Evolutionary conservation across 1,140 invertebrate species (phyloP).

Genomic region (Cyclargus thomasi): DNA sequence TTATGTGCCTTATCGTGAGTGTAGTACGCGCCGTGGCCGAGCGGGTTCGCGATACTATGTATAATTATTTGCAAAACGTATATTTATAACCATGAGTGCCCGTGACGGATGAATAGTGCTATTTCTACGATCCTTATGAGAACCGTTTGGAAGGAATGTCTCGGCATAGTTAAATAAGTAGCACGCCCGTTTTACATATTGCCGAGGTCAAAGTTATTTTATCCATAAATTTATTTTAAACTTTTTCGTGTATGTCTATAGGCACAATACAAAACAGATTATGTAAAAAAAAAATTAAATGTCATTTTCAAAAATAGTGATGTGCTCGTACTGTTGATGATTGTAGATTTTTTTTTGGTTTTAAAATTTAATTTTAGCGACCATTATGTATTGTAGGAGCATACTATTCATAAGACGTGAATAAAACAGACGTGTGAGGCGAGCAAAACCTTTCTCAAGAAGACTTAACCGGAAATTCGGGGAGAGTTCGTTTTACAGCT

Average conservation of each 20-base stretch:
- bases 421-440: constrained; percentile 36
- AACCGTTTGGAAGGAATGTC: constrained; percentile 44
- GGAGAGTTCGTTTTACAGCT: constrained; percentile 62
- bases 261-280: constrained; percentile 5
- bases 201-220: constrained; percentile 11
- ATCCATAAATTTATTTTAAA: constrained; percentile 5
- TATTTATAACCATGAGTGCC: constrained; percentile 65
- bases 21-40: constrained; percentile 58
- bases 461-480: constrained; percentile 55
- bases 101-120: constrained; percentile 64
- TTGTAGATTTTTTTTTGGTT: constrained; percentile 20
- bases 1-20: constrained; percentile 71
- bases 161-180: constrained; percentile 22
- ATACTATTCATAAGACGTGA: constrained; percentile 29
- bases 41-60: constrained; percentile 52
- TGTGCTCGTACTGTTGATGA: constrained; percentile 27
- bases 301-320: constrained; percentile 48
- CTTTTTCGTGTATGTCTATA: background rate
- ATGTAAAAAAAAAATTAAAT: constrained; percentile 22
- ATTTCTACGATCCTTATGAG: constrained; percentile 60
- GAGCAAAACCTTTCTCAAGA: constrained; percentile 48
- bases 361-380: constrained; percentile 16
- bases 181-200: constrained; percentile 1
- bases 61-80: constrained; percentile 61
- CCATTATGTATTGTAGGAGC: constrained; percentile 14